Base-by-base conservation (phyloP, 2,797 vertebrate genomes). In the Myoxocephalus aenaeus region DNA sequence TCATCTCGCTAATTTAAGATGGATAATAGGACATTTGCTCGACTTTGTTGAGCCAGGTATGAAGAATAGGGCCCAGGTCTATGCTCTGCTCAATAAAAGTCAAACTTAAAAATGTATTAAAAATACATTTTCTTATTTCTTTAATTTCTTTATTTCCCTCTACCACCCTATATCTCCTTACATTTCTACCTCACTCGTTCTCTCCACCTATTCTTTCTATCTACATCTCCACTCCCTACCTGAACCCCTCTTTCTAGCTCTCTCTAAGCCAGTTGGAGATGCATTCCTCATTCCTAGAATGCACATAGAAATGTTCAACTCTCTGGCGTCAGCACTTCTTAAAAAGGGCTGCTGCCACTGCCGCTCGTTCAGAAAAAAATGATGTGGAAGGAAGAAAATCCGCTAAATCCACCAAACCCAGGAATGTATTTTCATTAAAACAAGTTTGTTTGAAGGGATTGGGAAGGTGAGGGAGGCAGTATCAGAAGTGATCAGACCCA, bases 361-460 rank as follows among this genome's bases (percentile, higher is more conserved):
- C 77, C 65, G 69, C 73, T 84, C 86, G 77, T 73, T 79, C 73
- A 84, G 76, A 86, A 80, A 71, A 53, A 58, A 66, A 61, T 81
- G 86, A 87, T 86, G 87, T 68, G 76, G 77, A 83, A 88, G 87
- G 85, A 90, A 94, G 84, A 89, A 94, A 94, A 94, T 92, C 92
- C 70, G 48, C 85, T 90, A 93, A 94, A 91, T 92, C 90, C 85
- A 64, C 85, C 88, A 92, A 94, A 93, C 84, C 89, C 82, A 77
- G 93, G 90, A 92, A 94, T 91, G 92, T 90, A 87, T 93, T 94
- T 94, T 93, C 92, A 92, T 94, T 94, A 94, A 90, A 93, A 90
- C 82, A 79, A 87, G 93, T 91, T 92, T 87, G 85, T 94, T 94
- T 94, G 92, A 94, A 91, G 88, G 92, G 93, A 92, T 92, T 90